Evolutionary conservation across 2,113 vertebrate genomes (phyloP), one percentile per base, ranked within the genome.

Genomic region (Heterotilapia buettikoferi): DNA sequence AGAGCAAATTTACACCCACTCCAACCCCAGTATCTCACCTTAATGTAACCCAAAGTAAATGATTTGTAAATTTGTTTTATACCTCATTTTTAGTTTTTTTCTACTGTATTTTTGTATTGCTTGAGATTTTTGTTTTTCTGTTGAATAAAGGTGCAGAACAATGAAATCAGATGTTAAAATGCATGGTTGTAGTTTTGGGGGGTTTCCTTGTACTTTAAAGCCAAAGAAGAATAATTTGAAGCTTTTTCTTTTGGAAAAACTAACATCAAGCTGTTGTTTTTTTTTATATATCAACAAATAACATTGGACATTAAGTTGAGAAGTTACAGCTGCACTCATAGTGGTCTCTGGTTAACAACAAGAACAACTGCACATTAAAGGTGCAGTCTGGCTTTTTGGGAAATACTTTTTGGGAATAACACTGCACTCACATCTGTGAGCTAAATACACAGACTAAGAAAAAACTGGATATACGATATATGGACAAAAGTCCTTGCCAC

Each of bases 61-160:
- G 96, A 96, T 96, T 93, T 97, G 91, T 95, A 95, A 96, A 96
- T 97, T 94, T 96, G 96, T 97, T 97, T 97, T 97, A 98, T 99
- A 99, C 98, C 98, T 99, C 98, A 99, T 97, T 94, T 97, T 97
- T 96, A 96, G 93, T 91, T 88, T 87, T 88, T 79, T 68, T 88
- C 95, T 96, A 96, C 97, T 97, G 93, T 94, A 90, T 94, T 95
- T 96, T 94, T 96, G 59, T 95, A 91, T 68, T 80, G 52, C 36
- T 52, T 80, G 68, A 89, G 83, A 86, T 68, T 86, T 84, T 90
- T 90, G 31, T 80, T 86, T 94, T 93, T 89, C 13, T 90, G 89
- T 68, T 31, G 5, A 88, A 89, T 88, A 86, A 92, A 92, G 76
- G 81, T 87, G 93, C 88, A 90, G 57, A 89, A 83, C 18, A 56